These are phyloP conservation scores for Lasioglossum baleicum DNA, from an alignment of 1,140 invertebrate species.

Conservation along the genomic window DNA sequence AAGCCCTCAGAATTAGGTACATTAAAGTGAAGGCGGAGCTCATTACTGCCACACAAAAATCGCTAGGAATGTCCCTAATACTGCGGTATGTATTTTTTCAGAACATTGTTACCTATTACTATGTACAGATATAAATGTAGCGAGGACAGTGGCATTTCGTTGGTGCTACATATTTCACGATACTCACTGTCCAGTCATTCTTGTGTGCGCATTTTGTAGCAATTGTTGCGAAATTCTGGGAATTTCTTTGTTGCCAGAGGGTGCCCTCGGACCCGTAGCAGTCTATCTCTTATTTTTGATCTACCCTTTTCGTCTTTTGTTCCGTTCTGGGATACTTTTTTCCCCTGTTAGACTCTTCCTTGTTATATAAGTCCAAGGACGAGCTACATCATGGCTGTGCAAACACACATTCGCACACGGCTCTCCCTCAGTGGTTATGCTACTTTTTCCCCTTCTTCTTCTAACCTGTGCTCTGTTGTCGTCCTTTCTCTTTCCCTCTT, in stretches of 20 bases:
- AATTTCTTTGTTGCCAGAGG: slow-evolving; percentile 13
- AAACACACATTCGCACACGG: not conserved
- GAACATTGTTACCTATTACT: no score
- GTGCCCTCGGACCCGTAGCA: slow-evolving; percentile 5
- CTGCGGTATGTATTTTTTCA: no score
- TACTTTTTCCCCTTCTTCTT: slow-evolving; percentile 21
- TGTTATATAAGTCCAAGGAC: slow-evolving; percentile 68
- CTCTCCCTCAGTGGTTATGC: slow-evolving; percentile 1
- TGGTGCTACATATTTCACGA: not conserved
- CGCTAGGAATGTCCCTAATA: no score
- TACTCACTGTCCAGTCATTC: not conserved
- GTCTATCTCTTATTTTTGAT: slow-evolving; percentile 50
- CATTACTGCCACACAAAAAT: no score
- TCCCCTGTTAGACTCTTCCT: slow-evolving; percentile 55
- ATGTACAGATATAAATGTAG: no score
- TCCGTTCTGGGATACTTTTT: slow-evolving; percentile 31
- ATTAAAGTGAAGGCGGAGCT: no score
- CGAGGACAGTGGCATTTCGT: not conserved
- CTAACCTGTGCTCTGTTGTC: slow-evolving; percentile 19
- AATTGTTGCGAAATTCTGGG: slow-evolving; percentile 8
- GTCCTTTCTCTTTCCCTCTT: slow-evolving; percentile 6
- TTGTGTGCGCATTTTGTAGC: not conserved
- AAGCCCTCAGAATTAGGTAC: no score
- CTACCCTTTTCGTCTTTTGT: slow-evolving; percentile 22
- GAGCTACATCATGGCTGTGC: slow-evolving; percentile 20